A percentile compares a stretch with the other conserved stretches of the same genome.
Evolutionary conservation across 2,888 invertebrate species (phyloP).

Genomic region (Temnothorax rugatulus): DNA sequence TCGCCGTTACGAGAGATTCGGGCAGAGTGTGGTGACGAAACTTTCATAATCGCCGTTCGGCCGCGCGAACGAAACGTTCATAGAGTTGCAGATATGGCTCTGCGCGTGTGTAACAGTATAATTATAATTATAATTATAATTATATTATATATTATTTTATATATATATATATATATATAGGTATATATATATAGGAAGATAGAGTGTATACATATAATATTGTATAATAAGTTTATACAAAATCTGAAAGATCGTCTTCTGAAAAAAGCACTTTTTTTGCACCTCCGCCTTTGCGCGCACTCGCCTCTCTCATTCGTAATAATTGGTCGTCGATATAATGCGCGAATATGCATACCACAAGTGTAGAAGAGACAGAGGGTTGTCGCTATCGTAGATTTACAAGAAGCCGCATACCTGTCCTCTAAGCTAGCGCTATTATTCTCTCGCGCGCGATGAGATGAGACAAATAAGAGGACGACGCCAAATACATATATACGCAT

Average conservation of each 20-base stretch:
- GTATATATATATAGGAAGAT: slow-evolving; percentile 46
- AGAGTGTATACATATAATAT: slow-evolving; percentile 58
- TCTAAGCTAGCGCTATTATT: not conserved
- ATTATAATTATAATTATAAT: slow-evolving; percentile 59
- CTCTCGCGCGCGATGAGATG: slow-evolving; percentile 18
- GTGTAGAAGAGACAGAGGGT: not conserved
- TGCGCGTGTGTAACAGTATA: slow-evolving; percentile 62
- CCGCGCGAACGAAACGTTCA: slow-evolving; percentile 53
- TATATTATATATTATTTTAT: not conserved
- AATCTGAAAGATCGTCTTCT: slow-evolving; percentile 51
- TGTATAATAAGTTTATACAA: slow-evolving; percentile 59
- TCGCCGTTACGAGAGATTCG: slow-evolving; percentile 43
- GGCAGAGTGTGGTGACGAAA: slow-evolving; percentile 58
- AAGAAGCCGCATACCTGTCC: slow-evolving; percentile 6
- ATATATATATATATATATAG: not conserved
- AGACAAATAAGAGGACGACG: not conserved
- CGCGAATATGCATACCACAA: slow-evolving; percentile 13
- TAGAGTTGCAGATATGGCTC: slow-evolving; percentile 53
- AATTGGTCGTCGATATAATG: slow-evolving; percentile 50
- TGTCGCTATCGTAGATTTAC: slow-evolving; percentile 9
- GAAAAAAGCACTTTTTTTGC: slow-evolving; percentile 45
- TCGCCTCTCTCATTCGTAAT: slow-evolving; percentile 26
- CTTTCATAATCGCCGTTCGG: slow-evolving; percentile 54
- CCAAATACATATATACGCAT: not conserved
- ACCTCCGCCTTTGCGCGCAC: not conserved